Evolutionary conservation across 2,797 vertebrate species (phyloP).

Genomic region (Falco cherrug): DNA sequence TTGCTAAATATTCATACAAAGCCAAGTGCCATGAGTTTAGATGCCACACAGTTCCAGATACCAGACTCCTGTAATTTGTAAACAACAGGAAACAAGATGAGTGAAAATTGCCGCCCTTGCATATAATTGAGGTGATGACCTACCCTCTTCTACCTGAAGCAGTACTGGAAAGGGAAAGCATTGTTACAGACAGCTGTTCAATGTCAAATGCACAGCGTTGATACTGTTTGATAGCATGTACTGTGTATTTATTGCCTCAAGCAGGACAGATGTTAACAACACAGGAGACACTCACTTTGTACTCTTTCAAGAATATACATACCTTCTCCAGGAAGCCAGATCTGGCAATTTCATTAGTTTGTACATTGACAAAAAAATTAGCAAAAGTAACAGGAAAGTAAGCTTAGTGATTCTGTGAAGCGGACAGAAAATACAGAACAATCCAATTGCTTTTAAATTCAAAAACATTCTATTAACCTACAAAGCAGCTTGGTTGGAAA

Average conservation of each 20-base stretch:
- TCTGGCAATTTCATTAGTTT: background rate
- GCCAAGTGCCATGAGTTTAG: background rate
- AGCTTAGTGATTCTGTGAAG: background rate
- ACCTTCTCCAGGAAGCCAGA: background rate
- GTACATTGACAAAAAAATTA: background rate
- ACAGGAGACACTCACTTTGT: background rate
- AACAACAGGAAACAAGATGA: slow-evolving; percentile 35
- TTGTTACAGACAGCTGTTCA: background rate
- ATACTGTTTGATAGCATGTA: background rate
- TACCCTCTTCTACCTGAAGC: background rate
- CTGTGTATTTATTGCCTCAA: background rate
- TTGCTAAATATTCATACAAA: background rate
- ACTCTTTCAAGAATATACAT: background rate
- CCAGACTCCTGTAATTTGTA: slow-evolving; percentile 6
- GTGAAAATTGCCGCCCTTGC: background rate
- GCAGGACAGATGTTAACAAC: background rate
- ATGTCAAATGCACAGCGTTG: background rate
- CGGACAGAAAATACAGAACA: background rate
- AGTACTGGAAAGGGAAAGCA: background rate
- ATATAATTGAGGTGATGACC: slow-evolving; percentile 53
- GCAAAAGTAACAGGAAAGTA: background rate
- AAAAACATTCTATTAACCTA: background rate
- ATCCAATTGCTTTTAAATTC: background rate
- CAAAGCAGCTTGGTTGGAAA: background rate
- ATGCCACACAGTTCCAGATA: background rate